These are phyloP conservation scores for Myocastor coypus DNA, from an alignment of 2,113 vertebrate genomes.

Conservation along the genomic window DNA sequence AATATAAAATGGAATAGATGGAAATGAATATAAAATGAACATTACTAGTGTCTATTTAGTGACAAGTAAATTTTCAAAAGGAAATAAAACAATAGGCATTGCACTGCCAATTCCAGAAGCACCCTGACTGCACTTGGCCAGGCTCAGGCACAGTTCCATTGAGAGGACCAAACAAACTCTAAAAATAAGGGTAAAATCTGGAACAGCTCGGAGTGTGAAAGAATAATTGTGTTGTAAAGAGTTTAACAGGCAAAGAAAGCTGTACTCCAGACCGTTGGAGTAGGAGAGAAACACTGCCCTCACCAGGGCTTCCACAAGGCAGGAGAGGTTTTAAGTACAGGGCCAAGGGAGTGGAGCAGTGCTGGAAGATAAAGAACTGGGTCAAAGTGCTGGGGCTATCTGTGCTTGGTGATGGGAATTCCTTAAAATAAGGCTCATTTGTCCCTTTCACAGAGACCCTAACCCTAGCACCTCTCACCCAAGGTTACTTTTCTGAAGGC, in stretches of 20 bases:
- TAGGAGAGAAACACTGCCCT: neutral
- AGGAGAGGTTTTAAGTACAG: neutral
- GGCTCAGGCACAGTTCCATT: neutral
- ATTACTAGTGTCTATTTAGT: neutral
- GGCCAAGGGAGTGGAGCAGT: neutral
- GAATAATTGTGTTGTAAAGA: neutral
- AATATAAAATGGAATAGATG: too few species aligned
- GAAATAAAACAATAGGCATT: neutral
- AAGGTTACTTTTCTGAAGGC: neutral
- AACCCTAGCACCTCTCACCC: neutral
- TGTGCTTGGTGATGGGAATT: neutral
- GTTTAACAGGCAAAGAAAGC: neutral
- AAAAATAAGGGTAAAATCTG: neutral
- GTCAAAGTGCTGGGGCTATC: too few species aligned
- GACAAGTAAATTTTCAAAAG: neutral
- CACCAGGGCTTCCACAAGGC: neutral
- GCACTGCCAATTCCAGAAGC: neutral
- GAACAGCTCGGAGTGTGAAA: neutral
- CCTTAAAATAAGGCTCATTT: neutral
- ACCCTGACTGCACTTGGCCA: neutral
- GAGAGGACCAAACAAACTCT: neutral
- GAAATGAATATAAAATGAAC: neutral
- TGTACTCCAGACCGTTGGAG: neutral
- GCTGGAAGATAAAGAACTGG: neutral
- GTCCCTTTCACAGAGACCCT: neutral